Base-by-base conservation (phyloP, 1,140 invertebrate genomes). In the Centruroides sculpturatus region DNA sequence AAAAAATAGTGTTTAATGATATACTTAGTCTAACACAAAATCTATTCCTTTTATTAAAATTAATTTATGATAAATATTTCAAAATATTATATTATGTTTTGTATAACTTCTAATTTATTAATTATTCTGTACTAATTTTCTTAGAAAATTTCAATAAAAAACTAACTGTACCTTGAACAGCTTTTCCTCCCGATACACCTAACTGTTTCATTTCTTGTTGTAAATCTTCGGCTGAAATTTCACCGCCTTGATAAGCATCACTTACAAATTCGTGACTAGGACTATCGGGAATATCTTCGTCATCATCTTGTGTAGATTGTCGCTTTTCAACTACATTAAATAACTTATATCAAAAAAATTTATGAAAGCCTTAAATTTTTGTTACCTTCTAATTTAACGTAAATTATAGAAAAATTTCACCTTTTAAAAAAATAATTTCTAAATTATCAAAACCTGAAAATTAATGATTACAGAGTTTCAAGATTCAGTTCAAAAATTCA, bases 131-230 rank as follows among this genome's bases (percentile, higher is more conserved):
- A n/a, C 12, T 41, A 59, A 59, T 9, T 4, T 23, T 5, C 13
- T 54, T 35, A 4, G n/a, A n/a, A 35, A 50, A 49, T 53, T 10
- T 13, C 13, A 46, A 6, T n/a, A n/a, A 47, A 12, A 13, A 23
- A 23, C n/a, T 23, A 53, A 53, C 51, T 53, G 35, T 65, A 61
- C 59, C 61, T 51, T 60, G 56, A 3, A 59, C 12, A 55, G 47
- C 47, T 63, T 63, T 65, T 41, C 41, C 41, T 9, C 59, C 65
- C 9, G 62, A 58, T 59, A 75, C 68, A 55, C 74, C 71, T 4
- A 77, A 64, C 66, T 75, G 71, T 59, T 75, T 70, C 72, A 77
- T 75, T 55, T 75, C 76, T 52, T 75, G 72, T 53, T 70, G 68
- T 7, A 78, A 63, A 54, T 77, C 76, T 54, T 76, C 76, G 58